Evolutionary conservation across 2,797 vertebrate species (phyloP).

Genomic region (Oryzias dopingdopingensis): DNA sequence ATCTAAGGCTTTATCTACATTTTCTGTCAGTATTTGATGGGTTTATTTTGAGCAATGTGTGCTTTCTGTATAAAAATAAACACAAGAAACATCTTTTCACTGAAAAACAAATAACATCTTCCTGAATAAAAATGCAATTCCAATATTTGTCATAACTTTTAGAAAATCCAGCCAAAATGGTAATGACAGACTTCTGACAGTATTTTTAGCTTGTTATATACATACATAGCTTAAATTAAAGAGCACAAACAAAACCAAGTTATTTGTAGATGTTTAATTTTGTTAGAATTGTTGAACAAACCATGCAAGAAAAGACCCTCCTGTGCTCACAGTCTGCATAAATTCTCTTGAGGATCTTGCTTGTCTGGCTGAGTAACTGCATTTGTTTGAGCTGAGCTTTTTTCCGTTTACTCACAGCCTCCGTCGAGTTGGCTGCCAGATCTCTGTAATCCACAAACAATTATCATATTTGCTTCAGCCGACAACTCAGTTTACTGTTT

Average conservation of each 20-base stretch:
- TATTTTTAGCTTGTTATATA: conserved; percentile 13
- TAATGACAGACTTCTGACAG: neutral
- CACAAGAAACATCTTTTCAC: too few relatives aligned
- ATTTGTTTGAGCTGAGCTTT: conserved; percentile 76
- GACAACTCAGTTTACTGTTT: conserved; percentile 73
- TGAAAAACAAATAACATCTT: too few relatives aligned
- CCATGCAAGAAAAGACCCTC: conserved; percentile 44
- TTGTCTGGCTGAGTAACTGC: conserved; percentile 60
- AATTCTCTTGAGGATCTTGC: conserved; percentile 48
- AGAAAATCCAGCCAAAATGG: neutral
- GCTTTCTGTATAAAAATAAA: too few relatives aligned
- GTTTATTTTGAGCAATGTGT: neutral
- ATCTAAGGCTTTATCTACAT: neutral
- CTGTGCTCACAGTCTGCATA: conserved; percentile 34
- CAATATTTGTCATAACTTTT: too few relatives aligned
- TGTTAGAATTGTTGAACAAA: conserved; percentile 49
- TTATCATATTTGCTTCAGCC: conserved; percentile 77
- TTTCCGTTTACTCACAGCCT: conserved; percentile 75
- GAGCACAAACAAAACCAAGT: conserved; percentile 13
- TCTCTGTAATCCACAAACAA: conserved; percentile 80
- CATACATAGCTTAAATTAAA: conserved; percentile 5
- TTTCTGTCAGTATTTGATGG: neutral
- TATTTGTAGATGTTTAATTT: conserved; percentile 41
- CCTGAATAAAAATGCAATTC: too few relatives aligned
- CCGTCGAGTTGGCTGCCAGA: conserved; percentile 67